Evolutionary conservation across 2,113 vertebrate species (phyloP), one percentile per base, ranked within the genome.

Genomic region (Pseudorhombus dupliciocellatus): DNA sequence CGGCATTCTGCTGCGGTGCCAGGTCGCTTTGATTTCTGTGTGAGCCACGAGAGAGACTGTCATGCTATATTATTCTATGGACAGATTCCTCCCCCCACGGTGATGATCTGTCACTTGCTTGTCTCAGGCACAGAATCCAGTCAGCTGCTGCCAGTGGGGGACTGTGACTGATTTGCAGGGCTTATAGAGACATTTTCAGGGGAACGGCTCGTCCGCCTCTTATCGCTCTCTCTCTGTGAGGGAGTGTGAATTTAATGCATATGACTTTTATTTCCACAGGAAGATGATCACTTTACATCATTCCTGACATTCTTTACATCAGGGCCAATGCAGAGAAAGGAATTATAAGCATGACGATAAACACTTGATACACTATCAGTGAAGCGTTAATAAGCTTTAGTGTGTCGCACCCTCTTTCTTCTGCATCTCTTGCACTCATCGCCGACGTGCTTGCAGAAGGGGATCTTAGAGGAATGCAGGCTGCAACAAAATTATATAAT

Each of bases 91-190:
- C 28, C 63, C 73, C 74, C 72, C 61, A 58, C 15, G 8, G 80
- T 42, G 15, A 69, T 81, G 80, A 85, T 85, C 81, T 87, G 89
- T 88, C 84, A 78, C 72, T 85, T 66, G 76, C 82, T 81, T 83
- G 79, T 88, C 84, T 81, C 44, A 22, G 54, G 66, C 44, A 20
- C 59, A 53, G 80, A 63, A 73, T 78, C 83, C 82, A 70, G 80
- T 86, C 73, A 83, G 72, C 69, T 42, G 21, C 65, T 70, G 75
- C 80, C 76, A 37, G 60, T 77, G 54, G 77, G 84, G 66, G 53
- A 85, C 73, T 65, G n/a, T 30, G 66, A 74, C 68, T 81, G 83
- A 86, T 86, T 87, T 87, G 83, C 67, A 80, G 59, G 66, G 77
- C 67, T 88, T 88, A 80, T 71, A 66, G 77, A 85, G 84, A 82